phyloP scores from a whole-genome alignment of 2,797 vertebrate genomes.

The Sebastes steindachneri region DNA sequence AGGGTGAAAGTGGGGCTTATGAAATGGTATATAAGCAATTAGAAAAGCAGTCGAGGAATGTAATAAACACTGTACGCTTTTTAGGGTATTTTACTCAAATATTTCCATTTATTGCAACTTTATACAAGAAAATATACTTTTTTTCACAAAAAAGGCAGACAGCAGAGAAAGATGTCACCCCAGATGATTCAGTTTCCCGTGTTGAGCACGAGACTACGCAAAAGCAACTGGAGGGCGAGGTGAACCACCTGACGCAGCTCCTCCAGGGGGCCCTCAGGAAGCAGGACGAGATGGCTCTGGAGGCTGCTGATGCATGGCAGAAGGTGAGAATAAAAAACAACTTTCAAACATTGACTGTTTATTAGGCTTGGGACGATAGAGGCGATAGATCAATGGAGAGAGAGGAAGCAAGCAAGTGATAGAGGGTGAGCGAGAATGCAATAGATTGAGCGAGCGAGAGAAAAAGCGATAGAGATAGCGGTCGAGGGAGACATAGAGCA shows the following conservation, averaged over 20 bases:
- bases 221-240: constrained; percentile 85
- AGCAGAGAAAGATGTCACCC: constrained; percentile 81
- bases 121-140: not conserved
- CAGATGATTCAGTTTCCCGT: constrained; percentile 84
- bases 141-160: constrained; percentile 60
- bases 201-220: constrained; percentile 84
- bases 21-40: not conserved
- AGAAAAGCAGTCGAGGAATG: not conserved
- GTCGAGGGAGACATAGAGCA: too few species aligned
- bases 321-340: constrained; percentile 77
- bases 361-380: too few species aligned
- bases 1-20: not conserved
- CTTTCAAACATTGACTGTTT: not conserved
- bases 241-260: constrained; percentile 85
- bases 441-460: too few species aligned
- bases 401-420: too few species aligned
- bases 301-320: constrained; percentile 87
- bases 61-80: not conserved
- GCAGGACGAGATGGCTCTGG: constrained; percentile 89
- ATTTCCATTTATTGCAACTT: not conserved
- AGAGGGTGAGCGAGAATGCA: too few species aligned
- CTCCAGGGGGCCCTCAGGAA: constrained; percentile 90
- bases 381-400: too few species aligned
- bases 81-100: not conserved
- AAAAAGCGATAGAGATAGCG: too few species aligned